Percentiles rank a stretch among this genome's conserved stretches.
phyloP scores from a whole-genome alignment of 2,797 vertebrate species.

The Ctenopoma kingsleyae region DNA sequence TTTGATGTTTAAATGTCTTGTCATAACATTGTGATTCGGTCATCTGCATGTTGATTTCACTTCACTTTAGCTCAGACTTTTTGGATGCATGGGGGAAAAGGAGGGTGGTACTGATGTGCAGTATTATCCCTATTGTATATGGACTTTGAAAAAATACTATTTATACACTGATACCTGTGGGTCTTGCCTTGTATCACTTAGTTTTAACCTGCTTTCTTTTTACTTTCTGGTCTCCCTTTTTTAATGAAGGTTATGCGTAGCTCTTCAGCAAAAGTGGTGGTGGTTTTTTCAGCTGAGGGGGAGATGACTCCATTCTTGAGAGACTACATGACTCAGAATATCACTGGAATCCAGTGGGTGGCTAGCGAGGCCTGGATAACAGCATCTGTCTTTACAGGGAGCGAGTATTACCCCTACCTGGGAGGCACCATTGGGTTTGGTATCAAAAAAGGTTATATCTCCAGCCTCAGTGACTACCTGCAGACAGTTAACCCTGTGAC shows the following conservation, averaged over 20 bases:
- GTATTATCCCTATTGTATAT: no score
- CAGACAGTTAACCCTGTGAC: slow-evolving; percentile 70
- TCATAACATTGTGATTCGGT: neutral
- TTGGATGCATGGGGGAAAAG: no score
- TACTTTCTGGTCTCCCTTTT: neutral
- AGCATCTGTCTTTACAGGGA: slow-evolving; percentile 80
- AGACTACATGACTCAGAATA: slow-evolving; percentile 82
- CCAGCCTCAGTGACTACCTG: slow-evolving; percentile 76
- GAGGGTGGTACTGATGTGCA: neutral
- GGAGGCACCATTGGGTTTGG: slow-evolving; percentile 84
- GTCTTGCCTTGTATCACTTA: neutral
- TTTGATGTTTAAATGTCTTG: neutral
- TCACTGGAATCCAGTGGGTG: slow-evolving; percentile 85
- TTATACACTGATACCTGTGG: neutral
- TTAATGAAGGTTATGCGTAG: slow-evolving; percentile 73
- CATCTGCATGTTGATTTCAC: no score
- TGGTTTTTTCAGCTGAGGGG: slow-evolving; percentile 84
- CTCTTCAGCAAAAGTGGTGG: slow-evolving; percentile 81
- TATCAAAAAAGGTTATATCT: slow-evolving; percentile 77
- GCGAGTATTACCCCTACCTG: slow-evolving; percentile 78
- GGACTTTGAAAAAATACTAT: no score
- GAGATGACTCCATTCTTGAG: slow-evolving; percentile 83
- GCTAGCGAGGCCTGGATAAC: slow-evolving; percentile 86
- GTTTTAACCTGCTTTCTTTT: neutral
- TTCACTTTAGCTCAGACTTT: no score